Evolutionary conservation across 37 sponge, comb jelly and placozoan species (phyloP), one percentile per base, ranked within the genome.

Genomic region (Mnemiopsis leidyi): DNA sequence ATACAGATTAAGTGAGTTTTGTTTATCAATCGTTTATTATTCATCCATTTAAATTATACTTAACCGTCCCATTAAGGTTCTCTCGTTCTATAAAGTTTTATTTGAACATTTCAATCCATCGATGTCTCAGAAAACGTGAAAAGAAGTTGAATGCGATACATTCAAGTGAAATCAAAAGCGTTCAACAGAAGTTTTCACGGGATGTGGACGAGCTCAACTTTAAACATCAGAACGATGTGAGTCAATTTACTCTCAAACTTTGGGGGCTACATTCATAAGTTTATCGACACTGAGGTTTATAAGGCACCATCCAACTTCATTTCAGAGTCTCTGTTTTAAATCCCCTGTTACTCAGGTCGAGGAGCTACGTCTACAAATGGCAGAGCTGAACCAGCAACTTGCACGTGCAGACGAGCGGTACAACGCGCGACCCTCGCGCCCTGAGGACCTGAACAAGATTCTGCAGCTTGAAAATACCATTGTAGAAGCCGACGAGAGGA

Each of bases 371-470:
- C 61, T 85, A 1, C 61, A 85, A 37, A 39, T 85, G 28, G 20
- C 48, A 36, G 90, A 85, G 29, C 30, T 85, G 48, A 85, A 39
- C 29, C n/a, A 40, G 25, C 61, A 85, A 61, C 40, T 85, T n/a
- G 39, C 3, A 28, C 24, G 18, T 7, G 94, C 94, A 75, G 94
- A 97, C 73, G 75, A 69, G 85, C 68, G 75, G 25, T 96, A 95
- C 61, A 29, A 82, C 21, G 85, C 38, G 9, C 76, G 97, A 38
- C 95, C 94, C n/a, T 93, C 97, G 1, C 92, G 95, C 23, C 96
- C 95, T 21, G 97, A 97, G 93, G 97, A 97, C 39, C 18, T 97
- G 48, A 95, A 95, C n/a, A 68, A 69, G 23, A 97, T 97, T 35
- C 37, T 40, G 35, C 94, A 96, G 69, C 92, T 96, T 73, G 94